A percentile compares a stretch with the other conserved stretches of the same genome.
These are phyloP conservation scores for Notospermus geniculatus DNA, from an alignment of 1,140 invertebrate genomes.

Conservation along the genomic window DNA sequence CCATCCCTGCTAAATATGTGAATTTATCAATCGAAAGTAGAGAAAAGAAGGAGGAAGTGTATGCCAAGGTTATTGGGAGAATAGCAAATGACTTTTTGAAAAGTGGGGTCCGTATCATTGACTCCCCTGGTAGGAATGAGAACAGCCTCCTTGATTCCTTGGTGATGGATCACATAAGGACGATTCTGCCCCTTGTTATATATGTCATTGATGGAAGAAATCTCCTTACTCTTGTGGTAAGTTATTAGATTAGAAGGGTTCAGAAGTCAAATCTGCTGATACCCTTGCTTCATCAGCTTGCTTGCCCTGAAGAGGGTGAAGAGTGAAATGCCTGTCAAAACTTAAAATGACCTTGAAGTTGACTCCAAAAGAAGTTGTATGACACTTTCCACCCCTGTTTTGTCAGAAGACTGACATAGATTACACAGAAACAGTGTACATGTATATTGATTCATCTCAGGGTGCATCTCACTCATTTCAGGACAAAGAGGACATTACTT, in stretches of 20 bases:
- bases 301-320: not conserved
- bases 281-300: not conserved
- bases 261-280: no score
- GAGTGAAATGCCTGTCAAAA: no score
- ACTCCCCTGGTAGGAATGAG: slow-evolving; percentile 13
- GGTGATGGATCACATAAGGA: not conserved
- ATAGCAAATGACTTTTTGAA: slow-evolving; percentile 2
- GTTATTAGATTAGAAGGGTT: no score
- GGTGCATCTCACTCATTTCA: no score
- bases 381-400: no score
- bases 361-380: no score
- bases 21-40: slow-evolving; percentile 1
- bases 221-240: not conserved
- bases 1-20: not conserved
- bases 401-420: no score
- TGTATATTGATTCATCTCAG: no score
- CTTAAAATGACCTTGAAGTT: no score
- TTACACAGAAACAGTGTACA: no score
- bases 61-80: not conserved
- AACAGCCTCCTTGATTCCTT: not conserved
- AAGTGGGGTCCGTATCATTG: slow-evolving; percentile 12
- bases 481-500: no score
- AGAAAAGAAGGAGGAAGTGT: not conserved
- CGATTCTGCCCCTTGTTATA: slow-evolving; percentile 11
- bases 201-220: slow-evolving; percentile 16